A percentile compares a stretch with the other conserved stretches of the same genome.
Evolutionary conservation across 2,797 vertebrate genomes (phyloP).

Genomic region (Notolabrus celidotus): DNA sequence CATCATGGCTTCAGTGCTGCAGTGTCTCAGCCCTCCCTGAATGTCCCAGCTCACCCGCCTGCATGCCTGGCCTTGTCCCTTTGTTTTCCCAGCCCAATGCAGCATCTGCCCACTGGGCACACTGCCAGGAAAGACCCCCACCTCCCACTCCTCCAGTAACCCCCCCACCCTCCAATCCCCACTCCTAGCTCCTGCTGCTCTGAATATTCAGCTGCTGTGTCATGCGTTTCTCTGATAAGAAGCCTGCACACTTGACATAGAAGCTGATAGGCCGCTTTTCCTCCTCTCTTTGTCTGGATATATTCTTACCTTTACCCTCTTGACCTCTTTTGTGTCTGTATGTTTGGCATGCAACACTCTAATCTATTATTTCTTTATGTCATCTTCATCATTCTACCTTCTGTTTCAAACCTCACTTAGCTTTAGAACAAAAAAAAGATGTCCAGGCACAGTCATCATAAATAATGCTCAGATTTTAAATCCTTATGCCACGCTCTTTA

Average conservation of each 20-base stretch:
- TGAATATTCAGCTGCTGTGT: conserved; percentile 73
- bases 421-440: background rate
- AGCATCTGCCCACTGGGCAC: conserved; percentile 73
- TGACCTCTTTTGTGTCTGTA: conserved; percentile 9
- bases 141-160: conserved; percentile 12
- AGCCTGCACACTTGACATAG: conserved; percentile 73
- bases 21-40: conserved; percentile 56
- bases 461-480: background rate
- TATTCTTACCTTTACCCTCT: conserved; percentile 26
- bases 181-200: conserved; percentile 38
- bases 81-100: conserved; percentile 73
- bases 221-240: conserved; percentile 81
- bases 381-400: background rate
- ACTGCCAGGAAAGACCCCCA: conserved; percentile 62
- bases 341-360: conserved; percentile 2
- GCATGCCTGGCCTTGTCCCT: conserved; percentile 64
- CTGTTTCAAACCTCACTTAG: background rate
- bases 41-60: conserved; percentile 48
- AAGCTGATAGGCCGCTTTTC: conserved; percentile 60
- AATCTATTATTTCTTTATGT: conserved; percentile 6
- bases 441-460: background rate
- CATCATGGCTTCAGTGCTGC: conserved; percentile 51
- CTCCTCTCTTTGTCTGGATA: conserved; percentile 16
- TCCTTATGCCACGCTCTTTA: background rate
- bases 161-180: conserved; percentile 4